Percentiles rank a stretch among this genome's conserved stretches.
Evolutionary conservation across 2,113 vertebrate species (phyloP).

Genomic region (Prunella fulvescens): DNA sequence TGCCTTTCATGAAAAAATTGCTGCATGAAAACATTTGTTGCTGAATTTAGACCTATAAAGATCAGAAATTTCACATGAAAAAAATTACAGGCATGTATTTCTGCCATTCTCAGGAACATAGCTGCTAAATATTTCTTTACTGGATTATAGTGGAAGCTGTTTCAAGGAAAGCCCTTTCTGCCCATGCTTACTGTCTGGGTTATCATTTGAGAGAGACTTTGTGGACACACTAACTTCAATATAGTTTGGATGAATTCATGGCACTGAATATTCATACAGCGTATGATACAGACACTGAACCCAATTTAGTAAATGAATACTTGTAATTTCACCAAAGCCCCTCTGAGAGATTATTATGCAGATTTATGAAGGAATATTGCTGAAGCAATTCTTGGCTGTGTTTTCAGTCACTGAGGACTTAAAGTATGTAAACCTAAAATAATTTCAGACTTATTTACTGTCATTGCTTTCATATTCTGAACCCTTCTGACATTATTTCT

Average conservation of each 20-base stretch:
- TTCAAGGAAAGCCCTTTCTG: background rate
- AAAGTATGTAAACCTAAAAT: slow-evolving; percentile 72
- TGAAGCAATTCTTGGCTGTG: slow-evolving; percentile 77
- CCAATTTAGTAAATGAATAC: slow-evolving; percentile 84
- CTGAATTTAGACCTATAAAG: background rate
- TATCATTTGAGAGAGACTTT: slow-evolving; percentile 9
- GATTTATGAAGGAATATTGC: slow-evolving; percentile 79
- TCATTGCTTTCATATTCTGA: slow-evolving; percentile 64
- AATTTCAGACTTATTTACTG: slow-evolving; percentile 66
- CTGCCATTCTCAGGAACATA: background rate
- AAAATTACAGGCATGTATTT: background rate
- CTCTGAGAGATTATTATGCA: slow-evolving; percentile 80
- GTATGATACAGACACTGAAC: slow-evolving; percentile 78
- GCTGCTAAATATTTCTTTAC: background rate
- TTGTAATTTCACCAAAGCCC: slow-evolving; percentile 81
- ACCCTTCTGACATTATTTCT: slow-evolving; percentile 67
- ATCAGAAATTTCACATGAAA: background rate
- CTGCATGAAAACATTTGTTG: background rate
- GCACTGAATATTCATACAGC: slow-evolving; percentile 76
- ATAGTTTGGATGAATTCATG: slow-evolving; percentile 64
- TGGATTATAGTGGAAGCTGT: background rate
- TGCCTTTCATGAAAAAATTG: background rate
- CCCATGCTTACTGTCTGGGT: slow-evolving; percentile 26
- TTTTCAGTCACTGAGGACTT: slow-evolving; percentile 70
- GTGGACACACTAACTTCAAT: slow-evolving; percentile 58